A percentile compares a stretch with the other conserved stretches of the same genome.
Evolutionary conservation across 2,888 invertebrate genomes (phyloP).

Genomic region (Coenonympha glycerion): DNA sequence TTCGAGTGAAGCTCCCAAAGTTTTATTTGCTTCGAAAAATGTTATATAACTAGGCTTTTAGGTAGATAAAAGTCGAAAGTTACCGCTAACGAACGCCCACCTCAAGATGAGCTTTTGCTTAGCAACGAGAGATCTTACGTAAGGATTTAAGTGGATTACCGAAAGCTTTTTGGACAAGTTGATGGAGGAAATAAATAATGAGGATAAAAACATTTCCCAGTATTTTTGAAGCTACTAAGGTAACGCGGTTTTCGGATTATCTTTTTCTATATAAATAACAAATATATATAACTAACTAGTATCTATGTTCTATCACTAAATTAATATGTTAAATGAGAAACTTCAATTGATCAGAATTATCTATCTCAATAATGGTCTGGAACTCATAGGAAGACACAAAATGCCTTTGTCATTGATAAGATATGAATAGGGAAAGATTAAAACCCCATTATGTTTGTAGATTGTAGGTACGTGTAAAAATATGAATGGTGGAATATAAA

Average conservation of each 20-base stretch:
- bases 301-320: too few species aligned
- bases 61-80: slow-evolving; percentile 1
- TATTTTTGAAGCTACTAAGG: neutral
- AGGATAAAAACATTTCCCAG: neutral
- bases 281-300: too few species aligned
- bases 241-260: neutral
- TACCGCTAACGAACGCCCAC: neutral
- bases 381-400: too few species aligned
- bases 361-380: too few species aligned
- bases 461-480: too few species aligned
- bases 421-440: too few species aligned
- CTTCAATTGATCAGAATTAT: too few species aligned
- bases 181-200: neutral
- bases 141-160: neutral
- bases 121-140: slow-evolving; percentile 4
- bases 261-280: neutral
- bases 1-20: too few species aligned
- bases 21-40: neutral
- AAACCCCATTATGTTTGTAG: too few species aligned
- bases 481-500: too few species aligned
- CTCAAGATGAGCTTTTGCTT: neutral
- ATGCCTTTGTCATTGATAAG: too few species aligned
- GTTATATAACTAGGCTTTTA: neutral
- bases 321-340: too few species aligned
- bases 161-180: neutral